Conservation (phyloP, 2,888 invertebrate genomes). For the Carpatolechia fugitivella region DNA sequence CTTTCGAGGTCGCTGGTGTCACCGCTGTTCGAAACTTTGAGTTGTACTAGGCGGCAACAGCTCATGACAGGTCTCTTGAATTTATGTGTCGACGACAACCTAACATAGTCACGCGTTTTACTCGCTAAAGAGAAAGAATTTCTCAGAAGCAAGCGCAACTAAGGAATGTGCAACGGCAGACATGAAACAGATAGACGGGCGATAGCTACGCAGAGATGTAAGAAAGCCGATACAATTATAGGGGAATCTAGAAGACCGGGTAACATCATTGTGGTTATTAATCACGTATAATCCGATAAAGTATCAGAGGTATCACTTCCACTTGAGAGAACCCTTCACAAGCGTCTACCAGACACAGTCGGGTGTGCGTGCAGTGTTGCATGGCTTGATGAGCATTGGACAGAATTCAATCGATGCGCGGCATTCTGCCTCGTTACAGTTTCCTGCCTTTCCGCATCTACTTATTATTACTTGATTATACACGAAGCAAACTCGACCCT, state of each 20-base stretch:
- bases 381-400: constrained; percentile 31
- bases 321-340: constrained; percentile 14
- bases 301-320: constrained; percentile 33
- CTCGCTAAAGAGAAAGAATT: constrained; percentile 8
- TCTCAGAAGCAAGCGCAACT: background rate
- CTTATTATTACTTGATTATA: constrained; percentile 28
- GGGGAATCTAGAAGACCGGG: constrained; percentile 61
- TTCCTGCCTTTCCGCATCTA: constrained; percentile 38
- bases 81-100: background rate
- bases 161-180: constrained; percentile 12
- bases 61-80: background rate
- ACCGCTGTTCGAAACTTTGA: background rate
- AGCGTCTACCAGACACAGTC: constrained; percentile 26
- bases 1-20: constrained; percentile 3
- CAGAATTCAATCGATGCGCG: constrained; percentile 29
- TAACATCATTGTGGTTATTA: constrained; percentile 57
- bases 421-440: constrained; percentile 38
- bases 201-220: constrained; percentile 35
- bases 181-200: constrained; percentile 13
- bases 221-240: constrained; percentile 62
- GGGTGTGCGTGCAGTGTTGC: constrained; percentile 27
- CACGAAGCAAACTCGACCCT: constrained; percentile 7
- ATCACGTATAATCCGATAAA: constrained; percentile 48
- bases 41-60: background rate
- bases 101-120: background rate